Base-by-base conservation (phyloP, 2,113 vertebrate species). In the Tachysurus vachellii region DNA sequence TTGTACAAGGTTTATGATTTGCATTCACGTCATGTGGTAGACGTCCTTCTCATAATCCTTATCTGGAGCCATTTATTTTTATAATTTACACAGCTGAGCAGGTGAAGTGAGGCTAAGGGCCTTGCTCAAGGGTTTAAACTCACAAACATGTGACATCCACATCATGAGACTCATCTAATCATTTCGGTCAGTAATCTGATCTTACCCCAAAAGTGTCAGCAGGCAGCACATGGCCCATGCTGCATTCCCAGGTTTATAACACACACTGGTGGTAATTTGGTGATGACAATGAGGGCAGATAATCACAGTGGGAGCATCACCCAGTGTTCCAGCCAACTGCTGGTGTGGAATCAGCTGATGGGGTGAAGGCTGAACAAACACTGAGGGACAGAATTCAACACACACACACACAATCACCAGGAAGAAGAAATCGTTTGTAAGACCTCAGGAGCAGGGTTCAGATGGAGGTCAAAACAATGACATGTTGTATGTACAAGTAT, bases 141-240 rank as follows among this genome's bases (percentile, higher is more conserved):
- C 47, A 50, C 47, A 5, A 50, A 2, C 36, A 36, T 36, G 36
- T 42, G 14, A 71, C 31, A 16, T 71, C 28, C 16, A 71, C 17
- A 2, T 14, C 19, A 21, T 36, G 1, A 36, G 36, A 71, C 70
- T 71, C 2, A 5, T 13, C 61, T 62, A 66, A 66, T 28, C 28
- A 66, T 14, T 66, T 14, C 64, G 14, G 64, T 1, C 2, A 13
- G 31, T 16, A 36, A 9, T 70, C 13, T 17, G 70, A 73, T 85
- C 81, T 66, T 77, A 89, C 88, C 85, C 85, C 16, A 87, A 4
- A 12, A 89, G 0, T 80, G 47, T 75, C 2, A 87, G 31, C 26
- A 89, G n/a, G 14, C 23, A 23, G 76, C 88, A 89, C 88, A 84
- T 44, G 56, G 2, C 28, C 88, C 88, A 89, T 44, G 88, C 81